phyloP scores from a whole-genome alignment of 2,888 invertebrate genomes.

The Acronicta alni region DNA sequence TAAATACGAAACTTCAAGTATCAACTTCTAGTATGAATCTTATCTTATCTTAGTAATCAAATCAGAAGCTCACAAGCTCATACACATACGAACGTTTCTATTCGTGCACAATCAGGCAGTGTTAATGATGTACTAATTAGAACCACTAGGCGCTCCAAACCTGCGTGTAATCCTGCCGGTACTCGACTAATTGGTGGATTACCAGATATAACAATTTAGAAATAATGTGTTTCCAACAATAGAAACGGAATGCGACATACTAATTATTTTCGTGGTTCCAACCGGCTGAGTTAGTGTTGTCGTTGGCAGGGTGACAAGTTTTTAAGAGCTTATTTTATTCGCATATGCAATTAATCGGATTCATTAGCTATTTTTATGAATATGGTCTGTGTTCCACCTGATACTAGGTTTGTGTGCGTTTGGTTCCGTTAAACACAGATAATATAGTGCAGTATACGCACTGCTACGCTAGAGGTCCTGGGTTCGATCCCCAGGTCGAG shows the following conservation, averaged over 20 bases:
- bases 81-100: neutral
- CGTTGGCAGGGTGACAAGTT: constrained; percentile 56
- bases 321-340: constrained; percentile 58
- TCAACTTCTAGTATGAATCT: too few relatives aligned
- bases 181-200: constrained; percentile 34
- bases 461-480: too few relatives aligned
- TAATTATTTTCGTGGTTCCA: constrained; percentile 59
- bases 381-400: constrained; percentile 15
- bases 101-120: constrained; percentile 15
- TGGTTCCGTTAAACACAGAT: constrained; percentile 4
- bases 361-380: constrained; percentile 46
- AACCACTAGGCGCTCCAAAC: constrained; percentile 29
- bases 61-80: neutral
- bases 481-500: too few relatives aligned
- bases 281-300: constrained; percentile 39
- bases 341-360: constrained; percentile 48
- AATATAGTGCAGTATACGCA: too few relatives aligned
- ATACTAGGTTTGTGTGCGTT: constrained; percentile 3
- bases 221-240: constrained; percentile 57
- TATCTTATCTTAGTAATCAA: too few relatives aligned
- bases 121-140: constrained; percentile 33
- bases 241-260: constrained; percentile 57
- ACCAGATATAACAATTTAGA: constrained; percentile 36
- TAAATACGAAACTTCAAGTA: too few relatives aligned
- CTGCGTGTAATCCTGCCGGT: constrained; percentile 23